Evolutionary conservation across 2,888 invertebrate genomes (phyloP), one percentile per base, ranked within the genome.

Genomic region (Noctua fimbriata): DNA sequence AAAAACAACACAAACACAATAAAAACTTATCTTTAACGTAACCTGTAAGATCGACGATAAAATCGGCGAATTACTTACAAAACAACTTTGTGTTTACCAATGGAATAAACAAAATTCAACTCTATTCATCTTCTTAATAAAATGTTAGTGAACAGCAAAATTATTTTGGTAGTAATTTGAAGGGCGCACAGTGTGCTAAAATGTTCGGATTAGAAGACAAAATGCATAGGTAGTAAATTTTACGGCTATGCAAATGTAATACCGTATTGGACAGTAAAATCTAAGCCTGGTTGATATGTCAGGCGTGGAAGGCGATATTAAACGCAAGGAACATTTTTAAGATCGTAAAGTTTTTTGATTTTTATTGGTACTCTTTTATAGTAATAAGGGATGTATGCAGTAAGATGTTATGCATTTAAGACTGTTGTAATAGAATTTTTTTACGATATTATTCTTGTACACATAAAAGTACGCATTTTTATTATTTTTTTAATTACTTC

Each of bases 241-340:
- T 96, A 97, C 94, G 95, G 93, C 93, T 96, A 97, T 96, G 96
- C 96, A 96, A 96, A 97, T 96, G 92, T 91, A 91, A 92, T 90
- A 91, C 90, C 90, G 92, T 92, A 94, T 94, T 92, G 93, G 92
- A 93, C 91, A 93, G 94, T 96, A 95, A 96, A 95, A 93, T 92
- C 91, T 94, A 92, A 95, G 92, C 94, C 87, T 89, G 91, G 69
- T 73, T 83, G 81, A 92, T 92, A 92, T 93, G 91, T 93, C 88
- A 93, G 93, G 93, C 93, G 92, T 91, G 89, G 91, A 89, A 90
- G 58, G 89, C 88, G 88, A 92, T 92, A 93, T 93, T 94, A 92
- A 92, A 88, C 80, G 82, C 65, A 41, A 79, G 73, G 85, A 88
- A 87, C 89, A 88, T 89, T 89, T 89, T 89, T 87, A 84, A 89